These are phyloP conservation scores for Hexactinellida sp. DNA, from an alignment of 37 sponge, comb jelly and placozoan genomes.

Conservation along the genomic window DNA sequence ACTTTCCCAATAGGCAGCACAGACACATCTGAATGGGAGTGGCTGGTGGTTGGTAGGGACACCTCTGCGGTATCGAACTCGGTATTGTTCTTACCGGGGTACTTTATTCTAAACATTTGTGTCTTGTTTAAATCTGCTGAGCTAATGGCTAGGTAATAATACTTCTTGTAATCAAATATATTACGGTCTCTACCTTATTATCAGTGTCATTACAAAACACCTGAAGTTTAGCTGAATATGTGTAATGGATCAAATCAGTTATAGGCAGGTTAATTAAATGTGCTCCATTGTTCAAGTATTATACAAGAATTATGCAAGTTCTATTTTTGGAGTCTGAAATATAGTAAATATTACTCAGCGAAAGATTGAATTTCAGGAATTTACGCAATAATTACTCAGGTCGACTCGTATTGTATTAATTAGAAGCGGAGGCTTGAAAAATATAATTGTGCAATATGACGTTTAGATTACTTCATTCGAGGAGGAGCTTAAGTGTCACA, in stretches of 20 bases:
- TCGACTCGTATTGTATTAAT: too few species aligned
- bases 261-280: not conserved
- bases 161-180: not conserved
- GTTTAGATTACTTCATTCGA: too few species aligned
- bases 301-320: too few species aligned
- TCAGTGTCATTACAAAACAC: too few species aligned
- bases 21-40: not conserved
- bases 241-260: not conserved
- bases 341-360: too few species aligned
- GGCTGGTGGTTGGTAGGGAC: not conserved
- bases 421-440: too few species aligned
- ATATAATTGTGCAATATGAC: too few species aligned
- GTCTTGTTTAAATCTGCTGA: not conserved
- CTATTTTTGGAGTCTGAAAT: too few species aligned
- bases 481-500: too few species aligned
- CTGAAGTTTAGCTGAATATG: too few species aligned
- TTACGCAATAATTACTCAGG: too few species aligned
- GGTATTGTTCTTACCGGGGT: not conserved
- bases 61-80: constrained; percentile 6
- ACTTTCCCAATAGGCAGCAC: not conserved
- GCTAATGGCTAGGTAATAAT: not conserved
- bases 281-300: not conserved
- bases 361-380: too few species aligned
- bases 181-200: not conserved
- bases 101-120: not conserved